phyloP scores from a whole-genome alignment of 1,140 invertebrate species.

The Pentalonia nigronervosa region DNA sequence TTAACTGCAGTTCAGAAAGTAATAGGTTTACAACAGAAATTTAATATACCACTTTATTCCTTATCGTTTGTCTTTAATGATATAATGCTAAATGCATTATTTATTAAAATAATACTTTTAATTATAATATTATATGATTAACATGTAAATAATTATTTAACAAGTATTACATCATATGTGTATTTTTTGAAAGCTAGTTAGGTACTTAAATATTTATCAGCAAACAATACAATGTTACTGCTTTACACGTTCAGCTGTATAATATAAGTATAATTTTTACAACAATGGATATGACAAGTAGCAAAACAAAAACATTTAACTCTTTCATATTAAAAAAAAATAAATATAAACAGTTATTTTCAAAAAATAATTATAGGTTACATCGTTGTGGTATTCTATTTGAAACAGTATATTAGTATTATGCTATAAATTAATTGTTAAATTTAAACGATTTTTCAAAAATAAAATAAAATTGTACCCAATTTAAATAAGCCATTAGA shows the following conservation, averaged over 20 bases:
- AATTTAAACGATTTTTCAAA: too few species aligned
- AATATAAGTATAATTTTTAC: not conserved
- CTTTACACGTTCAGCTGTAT: not conserved
- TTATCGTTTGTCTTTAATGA: not conserved
- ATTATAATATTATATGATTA: not conserved
- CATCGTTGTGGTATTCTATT: too few species aligned
- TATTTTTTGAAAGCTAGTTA: not conserved
- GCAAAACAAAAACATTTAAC: not conserved
- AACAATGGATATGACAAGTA: not conserved
- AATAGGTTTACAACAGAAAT: not conserved
- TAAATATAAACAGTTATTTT: not conserved
- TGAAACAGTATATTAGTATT: too few species aligned
- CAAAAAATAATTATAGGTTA: not conserved
- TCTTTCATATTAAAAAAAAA: not conserved
- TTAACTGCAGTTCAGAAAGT: not conserved
- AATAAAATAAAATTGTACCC: not conserved
- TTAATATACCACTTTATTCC: not conserved
- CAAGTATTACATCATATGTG: not conserved
- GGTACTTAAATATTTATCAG: not conserved
- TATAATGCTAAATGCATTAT: not conserved
- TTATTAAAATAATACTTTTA: not conserved
- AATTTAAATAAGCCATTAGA: not conserved
- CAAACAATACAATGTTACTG: not conserved
- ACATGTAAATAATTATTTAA: not conserved
- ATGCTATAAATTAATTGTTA: too few species aligned